Base-by-base conservation (phyloP, 2,113 vertebrate species). In the Gasterosteus aculeatus region DNA sequence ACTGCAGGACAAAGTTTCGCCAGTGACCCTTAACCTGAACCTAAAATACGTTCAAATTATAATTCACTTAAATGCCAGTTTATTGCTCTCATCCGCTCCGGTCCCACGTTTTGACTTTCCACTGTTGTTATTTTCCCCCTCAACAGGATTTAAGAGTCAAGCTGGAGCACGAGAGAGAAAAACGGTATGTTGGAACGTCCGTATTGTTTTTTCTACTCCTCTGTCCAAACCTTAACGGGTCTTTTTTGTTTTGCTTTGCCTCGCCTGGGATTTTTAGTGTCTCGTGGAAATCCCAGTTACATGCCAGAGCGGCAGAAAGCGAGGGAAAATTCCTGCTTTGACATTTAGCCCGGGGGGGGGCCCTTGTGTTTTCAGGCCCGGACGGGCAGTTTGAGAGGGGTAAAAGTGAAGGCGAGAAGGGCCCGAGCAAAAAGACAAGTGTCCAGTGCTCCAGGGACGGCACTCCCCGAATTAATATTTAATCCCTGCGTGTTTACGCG, bases 101-200 rank as follows among this genome's bases (percentile, higher is more conserved):
- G 78, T 71, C 78, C 66, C 78, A 75, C 60, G 85, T 54, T 86
- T 85, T 67, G 82, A 86, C 87, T 86, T 91, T 89, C 89, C 88
- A 85, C 76, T 91, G 84, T 89, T 91, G 78, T 89, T 91, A 74
- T 90, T 87, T 80, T 85, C 83, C 74, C 90, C 83, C 79, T 89
- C 88, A 85, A 92, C 94, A 96, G 92, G 96, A 95, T 90, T 89
- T 96, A 88, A 94, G 96, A 92, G 96, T 97, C 93, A 97, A 97
- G 92, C 94, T 97, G 94, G 96, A 97, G 90, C 95, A 97, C 92
- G 95, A 97, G 91, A 95, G 95, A 91, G 96, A 97, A 84, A 97
- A 97, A 93, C 95, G 96, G 96, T 97, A 91, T 10, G 94, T 95
- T 84, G 72, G 86, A 90, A 89, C 61, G 64, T 84, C 85, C 59